Base-by-base conservation (phyloP, 1,140 invertebrate species). In the Bombus sibiricus region DNA sequence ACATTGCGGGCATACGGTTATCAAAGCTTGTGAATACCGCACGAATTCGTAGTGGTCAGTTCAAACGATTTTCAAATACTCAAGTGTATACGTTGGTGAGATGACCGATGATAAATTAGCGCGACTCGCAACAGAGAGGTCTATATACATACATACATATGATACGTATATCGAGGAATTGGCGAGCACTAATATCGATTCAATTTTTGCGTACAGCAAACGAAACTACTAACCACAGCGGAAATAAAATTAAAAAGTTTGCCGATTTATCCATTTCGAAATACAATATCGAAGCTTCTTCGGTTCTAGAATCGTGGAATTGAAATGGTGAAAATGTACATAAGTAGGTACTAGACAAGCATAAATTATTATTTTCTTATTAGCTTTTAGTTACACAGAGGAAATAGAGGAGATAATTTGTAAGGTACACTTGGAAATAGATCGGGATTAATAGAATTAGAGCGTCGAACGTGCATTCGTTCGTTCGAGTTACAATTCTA, bases 11-110 rank as follows among this genome's bases (percentile, higher is more conserved):
- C 59, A n/a, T 86, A 83, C 59, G 64, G 86, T 92, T 92, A 92
- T 91, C 88, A 90, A 90, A 91, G 90, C 90, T 86, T 37, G 79
- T 72, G 85, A 87, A 90, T 89, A 77, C 79, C 72, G 80, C 89
- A 83, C 71, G 86, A 85, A 85, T 86, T 68, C 69, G 64, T 75
- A 43, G 86, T 71, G 90, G 92, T 86, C 91, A 90, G 87, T 88
- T 91, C 90, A 88, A 92, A 92, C 91, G 91, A 92, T 92, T 92
- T 92, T 91, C 89, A 90, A 92, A 92, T 92, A 89, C 85, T 83
- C 76, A 47, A 82, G 73, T 76, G 86, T 81, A 89, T 72, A 78
- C 82, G 79, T 77, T 68, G 83, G 43, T 77, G 78, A 71, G 64
- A 39, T 22, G 79, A 66, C 75, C 77, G 66, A 84, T 53, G 39